A percentile compares a stretch with the other conserved stretches of the same genome.
These are phyloP conservation scores for Helicolenus hilgendorfi DNA, from an alignment of 2,797 vertebrate genomes.

Conservation along the genomic window DNA sequence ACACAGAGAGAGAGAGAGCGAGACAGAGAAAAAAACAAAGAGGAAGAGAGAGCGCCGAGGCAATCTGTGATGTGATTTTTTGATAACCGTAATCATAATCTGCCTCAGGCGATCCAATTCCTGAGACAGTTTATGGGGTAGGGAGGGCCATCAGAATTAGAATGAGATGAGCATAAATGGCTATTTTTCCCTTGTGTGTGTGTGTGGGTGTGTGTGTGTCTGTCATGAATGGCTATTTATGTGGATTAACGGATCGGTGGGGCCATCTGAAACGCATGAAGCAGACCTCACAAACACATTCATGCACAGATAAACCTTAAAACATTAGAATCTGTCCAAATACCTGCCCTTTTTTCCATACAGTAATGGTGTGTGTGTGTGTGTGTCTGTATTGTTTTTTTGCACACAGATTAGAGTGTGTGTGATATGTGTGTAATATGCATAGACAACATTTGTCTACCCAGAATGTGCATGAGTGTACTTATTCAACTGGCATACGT, in stretches of 20 bases:
- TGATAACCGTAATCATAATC: constrained; percentile 97
- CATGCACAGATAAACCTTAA: constrained; percentile 4
- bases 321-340: constrained; percentile 14
- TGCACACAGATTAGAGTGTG: not conserved
- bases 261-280: constrained; percentile 94
- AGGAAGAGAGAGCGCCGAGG: constrained; percentile 60
- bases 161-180: constrained; percentile 95
- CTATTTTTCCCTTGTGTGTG: constrained; percentile 72
- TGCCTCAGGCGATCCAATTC: constrained; percentile 93
- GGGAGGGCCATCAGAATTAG: constrained; percentile 96
- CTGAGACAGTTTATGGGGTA: constrained; percentile 94
- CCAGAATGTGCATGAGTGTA: constrained; percentile 39
- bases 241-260: constrained; percentile 96
- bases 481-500: constrained; percentile 44
- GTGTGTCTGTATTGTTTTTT: not conserved
- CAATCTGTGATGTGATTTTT: constrained; percentile 92
- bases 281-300: constrained; percentile 84
- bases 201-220: constrained; percentile 25
- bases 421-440: constrained; percentile 26
- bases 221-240: constrained; percentile 96
- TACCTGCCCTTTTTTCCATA: not conserved
- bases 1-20: not conserved
- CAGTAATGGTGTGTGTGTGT: constrained; percentile 14
- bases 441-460: constrained; percentile 46
- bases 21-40: constrained; percentile 43